Evolutionary conservation across 2,113 vertebrate species (phyloP), one percentile per base, ranked within the genome.

Genomic region (Scortum barcoo): DNA sequence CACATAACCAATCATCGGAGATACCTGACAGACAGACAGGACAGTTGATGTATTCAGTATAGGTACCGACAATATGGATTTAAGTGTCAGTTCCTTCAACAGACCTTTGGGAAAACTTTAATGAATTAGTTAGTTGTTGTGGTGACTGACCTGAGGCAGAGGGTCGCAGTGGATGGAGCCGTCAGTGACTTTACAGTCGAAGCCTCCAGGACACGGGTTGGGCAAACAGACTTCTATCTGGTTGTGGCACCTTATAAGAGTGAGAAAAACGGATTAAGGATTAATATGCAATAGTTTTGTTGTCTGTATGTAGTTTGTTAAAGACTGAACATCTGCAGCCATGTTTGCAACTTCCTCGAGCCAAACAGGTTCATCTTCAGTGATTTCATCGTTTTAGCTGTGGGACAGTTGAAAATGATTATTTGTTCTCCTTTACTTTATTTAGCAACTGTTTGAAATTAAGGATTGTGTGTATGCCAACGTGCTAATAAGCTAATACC

Each of bases 201-300:
- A 95, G 0, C 95, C 89, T 1, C 86, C 92, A 1, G 65, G 88
- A 84, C 98, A 99, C 0, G 95, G 87, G 60, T 95, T 96, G 40
- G 95, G 90, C 0, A 79, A 85, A 81, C 98, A 99, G 0, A 91
- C 89, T 1, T 95, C 92, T 0, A 93, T 80, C 58, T 89, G 66
- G 69, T 91, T 94, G 81, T 96, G 95, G 0, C 98, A 99, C 86
- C 98, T 99, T 99, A 86, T 12, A 62, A 54, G 36, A 91, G 22
- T 5, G 30, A 69, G 20, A 22, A 24, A 24, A 57, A 2, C 2
- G 6, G 12, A 17, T 50, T 65, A 1, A 36, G 7, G 0, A 12
- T 17, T 20, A 28, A n/a, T 17, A 33, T n/a, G 12, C 33, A 46
- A 17, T 19, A 19, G 13, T 38, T 53, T 42, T 60, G 7, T 1